Conservation (phyloP, 1,140 invertebrate genomes). For the Zaprionus camerounensis region DNA sequence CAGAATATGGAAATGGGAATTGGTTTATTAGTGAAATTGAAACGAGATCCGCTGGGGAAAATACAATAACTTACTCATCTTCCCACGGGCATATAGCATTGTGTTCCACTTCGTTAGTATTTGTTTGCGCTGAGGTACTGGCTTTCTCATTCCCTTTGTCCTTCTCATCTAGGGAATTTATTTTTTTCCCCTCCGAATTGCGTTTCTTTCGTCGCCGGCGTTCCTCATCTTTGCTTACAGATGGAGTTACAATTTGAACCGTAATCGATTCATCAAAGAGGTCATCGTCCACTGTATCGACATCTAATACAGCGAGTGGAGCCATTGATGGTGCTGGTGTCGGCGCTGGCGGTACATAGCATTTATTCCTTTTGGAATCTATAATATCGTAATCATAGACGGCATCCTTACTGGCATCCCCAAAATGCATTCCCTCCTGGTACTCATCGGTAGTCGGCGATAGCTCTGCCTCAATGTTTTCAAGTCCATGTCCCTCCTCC, state of each 20-base stretch:
- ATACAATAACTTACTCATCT: constrained; percentile 90
- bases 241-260: neutral
- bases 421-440: constrained; percentile 72
- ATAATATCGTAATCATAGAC: constrained; percentile 64
- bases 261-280: constrained; percentile 49
- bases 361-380: constrained; percentile 52
- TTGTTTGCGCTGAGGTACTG: constrained; percentile 58
- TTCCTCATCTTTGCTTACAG: constrained; percentile 58
- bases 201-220: constrained; percentile 81
- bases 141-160: constrained; percentile 52
- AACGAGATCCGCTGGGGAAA: neutral
- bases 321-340: constrained; percentile 84
- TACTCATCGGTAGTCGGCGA: constrained; percentile 82
- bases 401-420: constrained; percentile 56
- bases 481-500: constrained; percentile 1
- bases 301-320: constrained; percentile 87
- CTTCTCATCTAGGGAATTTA: constrained; percentile 66
- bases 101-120: constrained; percentile 72
- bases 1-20: constrained; percentile 2
- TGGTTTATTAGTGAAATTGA: neutral
- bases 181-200: constrained; percentile 63
- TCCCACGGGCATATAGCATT: constrained; percentile 95
- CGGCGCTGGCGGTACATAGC: constrained; percentile 75
- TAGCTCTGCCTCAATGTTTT: constrained; percentile 53
- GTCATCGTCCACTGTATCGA: constrained; percentile 88